Evolutionary conservation across 2,113 vertebrate genomes (phyloP), one percentile per base, ranked within the genome.

Genomic region (Etheostoma spectabile): DNA sequence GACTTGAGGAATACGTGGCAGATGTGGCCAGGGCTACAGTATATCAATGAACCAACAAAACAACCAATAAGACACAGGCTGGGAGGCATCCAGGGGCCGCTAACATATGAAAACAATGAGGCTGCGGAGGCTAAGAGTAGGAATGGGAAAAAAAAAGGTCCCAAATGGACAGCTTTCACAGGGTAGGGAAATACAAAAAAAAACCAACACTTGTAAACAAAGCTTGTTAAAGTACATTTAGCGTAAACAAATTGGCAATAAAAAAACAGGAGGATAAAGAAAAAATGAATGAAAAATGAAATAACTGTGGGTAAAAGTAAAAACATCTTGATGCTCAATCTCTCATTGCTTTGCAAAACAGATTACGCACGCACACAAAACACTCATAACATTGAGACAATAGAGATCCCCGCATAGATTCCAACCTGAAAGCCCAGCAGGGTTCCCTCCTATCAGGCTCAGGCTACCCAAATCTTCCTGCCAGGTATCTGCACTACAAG

Each of bases 331-430:
- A 72, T 19, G 69, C 66, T 86, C 77, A 89, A 87, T 91, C 85
- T 89, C 88, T 87, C 85, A 80, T 87, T 87, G 90, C 92, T 91
- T 88, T 52, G 71, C 56, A 74, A 88, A 76, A 77, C 67, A 6
- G 22, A 63, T 56, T 88, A 56, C 67, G 70, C 82, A 64, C 30
- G 60, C 13, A 76, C 30, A 66, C 46, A 35, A 78, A 78, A 74
- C 2, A 55, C 22, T 56, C 15, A 53, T 49, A 21, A 52, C 62
- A 62, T 53, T 59, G 61, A 60, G 18, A 78, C 6, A 80, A 68
- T 24, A 60, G 55, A 82, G 72, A 88, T 90, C 90, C 88, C 92
- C 88, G 93, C 85, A 76, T 57, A 80, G 35, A 87, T 74, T 89
- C 87, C 63, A 81, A 90, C 84, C 85, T 90, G 83, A 85, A 89